A percentile compares a stretch with the other conserved stretches of the same genome.
These are phyloP conservation scores for Oceanodroma leucorhoa DNA, from an alignment of 2,797 vertebrate genomes.

Conservation along the genomic window DNA sequence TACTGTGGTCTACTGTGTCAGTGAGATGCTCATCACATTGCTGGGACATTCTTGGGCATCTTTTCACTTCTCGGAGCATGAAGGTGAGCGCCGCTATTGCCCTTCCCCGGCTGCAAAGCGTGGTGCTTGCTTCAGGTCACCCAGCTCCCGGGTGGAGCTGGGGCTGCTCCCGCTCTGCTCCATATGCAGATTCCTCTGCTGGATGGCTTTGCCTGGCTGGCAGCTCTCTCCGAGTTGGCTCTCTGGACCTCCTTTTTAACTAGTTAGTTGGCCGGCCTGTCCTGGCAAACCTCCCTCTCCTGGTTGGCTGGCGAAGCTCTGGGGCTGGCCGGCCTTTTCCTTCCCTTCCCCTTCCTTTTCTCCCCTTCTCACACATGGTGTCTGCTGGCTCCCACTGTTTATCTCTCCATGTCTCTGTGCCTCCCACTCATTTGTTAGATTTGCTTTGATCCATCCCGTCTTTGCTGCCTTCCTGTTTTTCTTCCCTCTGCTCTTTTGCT, in stretches of 20 bases:
- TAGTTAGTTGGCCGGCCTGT: background rate
- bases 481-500: background rate
- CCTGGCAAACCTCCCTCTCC: background rate
- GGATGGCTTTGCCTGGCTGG: background rate
- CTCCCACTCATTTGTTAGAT: conserved; percentile 45
- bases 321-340: background rate
- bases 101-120: rapidly evolving
- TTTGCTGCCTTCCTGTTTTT: conserved; percentile 54
- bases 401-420: conserved; percentile 36
- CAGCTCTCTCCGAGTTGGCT: background rate
- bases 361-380: conserved; percentile 33
- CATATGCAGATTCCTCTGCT: rapidly evolving
- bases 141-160: background rate
- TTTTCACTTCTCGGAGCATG: background rate
- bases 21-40: background rate
- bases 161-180: background rate
- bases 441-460: conserved; percentile 35
- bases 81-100: background rate
- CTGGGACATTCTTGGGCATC: background rate
- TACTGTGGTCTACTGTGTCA: background rate
- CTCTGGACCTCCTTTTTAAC: background rate
- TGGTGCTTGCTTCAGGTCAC: background rate
- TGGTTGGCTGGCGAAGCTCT: background rate
- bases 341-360: background rate
- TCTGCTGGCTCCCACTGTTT: conserved; percentile 55